Conservation (phyloP, 2,113 vertebrate species). For the Hoplias malabaricus region DNA sequence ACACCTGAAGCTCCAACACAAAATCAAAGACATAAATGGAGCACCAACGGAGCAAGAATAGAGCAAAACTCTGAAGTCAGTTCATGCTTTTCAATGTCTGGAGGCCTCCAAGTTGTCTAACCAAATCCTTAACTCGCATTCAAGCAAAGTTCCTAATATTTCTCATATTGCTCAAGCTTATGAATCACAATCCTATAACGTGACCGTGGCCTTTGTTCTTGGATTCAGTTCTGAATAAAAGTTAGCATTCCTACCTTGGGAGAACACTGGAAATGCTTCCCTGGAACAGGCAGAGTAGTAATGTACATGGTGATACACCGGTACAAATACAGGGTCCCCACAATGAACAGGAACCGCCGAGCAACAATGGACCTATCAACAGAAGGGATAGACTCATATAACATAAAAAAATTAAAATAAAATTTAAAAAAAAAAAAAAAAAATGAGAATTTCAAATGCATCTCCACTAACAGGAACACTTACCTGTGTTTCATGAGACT, state of each 20-base stretch:
- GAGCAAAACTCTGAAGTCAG: too few species aligned
- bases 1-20: too few species aligned
- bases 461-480: slow-evolving; percentile 55
- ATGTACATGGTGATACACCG: slow-evolving; percentile 90
- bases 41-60: too few species aligned
- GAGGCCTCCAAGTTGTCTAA: too few species aligned
- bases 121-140: too few species aligned
- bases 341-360: slow-evolving; percentile 87
- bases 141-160: too few species aligned
- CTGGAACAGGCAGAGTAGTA: slow-evolving; percentile 88
- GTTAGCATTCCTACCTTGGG: slow-evolving; percentile 78
- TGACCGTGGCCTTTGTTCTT: neutral
- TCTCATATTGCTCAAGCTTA: too few species aligned
- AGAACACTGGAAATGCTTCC: slow-evolving; percentile 91
- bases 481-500: slow-evolving; percentile 87
- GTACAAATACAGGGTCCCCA: slow-evolving; percentile 89
- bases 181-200: neutral
- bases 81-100: too few species aligned
- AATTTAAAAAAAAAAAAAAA: neutral
- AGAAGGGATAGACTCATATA: neutral
- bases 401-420: neutral
- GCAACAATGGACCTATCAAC: slow-evolving; percentile 81
- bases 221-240: neutral
- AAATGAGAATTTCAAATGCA: neutral
- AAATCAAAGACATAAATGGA: too few species aligned